These are phyloP conservation scores for Saccostrea cuccullata DNA, from an alignment of 1,140 invertebrate species.

Conservation along the genomic window DNA sequence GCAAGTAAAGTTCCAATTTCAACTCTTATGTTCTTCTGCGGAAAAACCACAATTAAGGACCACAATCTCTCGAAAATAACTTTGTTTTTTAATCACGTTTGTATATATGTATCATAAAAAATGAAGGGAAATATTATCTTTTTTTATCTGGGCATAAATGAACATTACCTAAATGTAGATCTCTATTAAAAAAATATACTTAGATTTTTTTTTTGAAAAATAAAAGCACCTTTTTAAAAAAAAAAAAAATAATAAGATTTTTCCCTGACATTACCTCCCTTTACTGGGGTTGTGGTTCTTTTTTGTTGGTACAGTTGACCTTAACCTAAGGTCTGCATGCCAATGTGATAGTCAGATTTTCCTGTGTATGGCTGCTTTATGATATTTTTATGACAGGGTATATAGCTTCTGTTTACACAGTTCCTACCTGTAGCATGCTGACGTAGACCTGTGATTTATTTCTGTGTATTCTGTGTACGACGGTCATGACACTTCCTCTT, in stretches of 20 bases:
- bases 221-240: too few relatives aligned
- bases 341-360: constrained; percentile 1
- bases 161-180: too few relatives aligned
- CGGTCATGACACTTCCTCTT: background rate
- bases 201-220: background rate
- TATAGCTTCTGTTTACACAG: constrained; percentile 19
- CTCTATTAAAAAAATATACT: too few relatives aligned
- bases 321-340: constrained; percentile 8
- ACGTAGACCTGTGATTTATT: constrained; percentile 13
- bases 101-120: too few relatives aligned
- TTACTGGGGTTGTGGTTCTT: background rate
- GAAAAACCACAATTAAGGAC: background rate
- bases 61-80: background rate
- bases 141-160: too few relatives aligned
- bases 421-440: background rate
- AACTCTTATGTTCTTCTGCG: background rate
- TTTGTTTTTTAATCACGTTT: too few relatives aligned
- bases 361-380: background rate
- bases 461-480: background rate
- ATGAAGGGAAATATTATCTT: too few relatives aligned
- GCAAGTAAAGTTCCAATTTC: constrained; percentile 44
- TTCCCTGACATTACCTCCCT: too few relatives aligned
- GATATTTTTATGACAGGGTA: constrained; percentile 2
- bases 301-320: background rate
- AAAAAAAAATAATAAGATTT: too few relatives aligned